Conservation (phyloP, 2,113 vertebrate genomes). For the Leucosticte australis region DNA sequence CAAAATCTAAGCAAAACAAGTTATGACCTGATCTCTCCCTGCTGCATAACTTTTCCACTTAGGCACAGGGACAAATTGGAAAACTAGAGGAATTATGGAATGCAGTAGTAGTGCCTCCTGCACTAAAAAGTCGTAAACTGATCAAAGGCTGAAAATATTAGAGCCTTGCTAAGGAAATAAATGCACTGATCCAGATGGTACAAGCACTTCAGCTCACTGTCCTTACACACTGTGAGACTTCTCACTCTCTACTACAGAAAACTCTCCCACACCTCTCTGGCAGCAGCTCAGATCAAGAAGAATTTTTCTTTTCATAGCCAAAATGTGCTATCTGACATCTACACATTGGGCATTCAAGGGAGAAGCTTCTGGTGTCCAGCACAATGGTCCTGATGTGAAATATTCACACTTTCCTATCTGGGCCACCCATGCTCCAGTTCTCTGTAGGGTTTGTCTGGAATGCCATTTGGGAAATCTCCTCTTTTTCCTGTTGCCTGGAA, state of each 20-base stretch:
- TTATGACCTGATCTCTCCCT: background rate
- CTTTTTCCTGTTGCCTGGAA: background rate
- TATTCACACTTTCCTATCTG: background rate
- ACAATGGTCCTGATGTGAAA: background rate
- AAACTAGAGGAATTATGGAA: background rate
- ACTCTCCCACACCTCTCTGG: background rate
- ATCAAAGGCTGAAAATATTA: background rate
- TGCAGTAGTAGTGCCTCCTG: background rate
- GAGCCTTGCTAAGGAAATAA: background rate
- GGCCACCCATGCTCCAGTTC: background rate
- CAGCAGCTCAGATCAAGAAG: background rate
- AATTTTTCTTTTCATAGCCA: background rate
- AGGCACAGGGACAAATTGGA: background rate
- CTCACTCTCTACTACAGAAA: background rate
- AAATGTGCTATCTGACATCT: background rate
- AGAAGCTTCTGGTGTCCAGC: background rate
- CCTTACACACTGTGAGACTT: background rate
- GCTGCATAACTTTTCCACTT: background rate
- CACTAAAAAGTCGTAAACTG: background rate
- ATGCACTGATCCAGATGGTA: background rate
- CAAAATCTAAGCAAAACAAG: conserved; percentile 27
- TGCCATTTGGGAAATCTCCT: background rate
- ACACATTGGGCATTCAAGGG: background rate
- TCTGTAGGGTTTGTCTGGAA: background rate
- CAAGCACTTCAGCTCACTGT: background rate